These are phyloP conservation scores for Conomelus anceps DNA, from an alignment of 2,888 invertebrate genomes.

Conservation along the genomic window DNA sequence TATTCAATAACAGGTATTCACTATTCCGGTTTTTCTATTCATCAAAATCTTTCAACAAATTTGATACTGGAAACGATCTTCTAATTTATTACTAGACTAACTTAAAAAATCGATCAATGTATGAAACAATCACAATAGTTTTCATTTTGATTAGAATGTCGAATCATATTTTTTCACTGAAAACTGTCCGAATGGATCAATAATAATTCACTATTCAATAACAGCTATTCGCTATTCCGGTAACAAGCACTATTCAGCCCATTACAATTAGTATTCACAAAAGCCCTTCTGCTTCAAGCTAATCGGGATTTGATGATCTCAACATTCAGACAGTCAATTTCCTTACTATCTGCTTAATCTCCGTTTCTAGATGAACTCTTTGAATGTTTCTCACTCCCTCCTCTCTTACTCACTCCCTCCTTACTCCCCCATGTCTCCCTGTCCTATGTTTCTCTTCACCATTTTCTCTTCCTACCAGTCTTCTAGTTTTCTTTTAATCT, in stretches of 20 bases:
- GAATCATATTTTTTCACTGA: too few relatives aligned
- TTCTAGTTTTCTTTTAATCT: neutral
- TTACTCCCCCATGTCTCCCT: neutral
- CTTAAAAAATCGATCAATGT: too few relatives aligned
- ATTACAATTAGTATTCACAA: neutral
- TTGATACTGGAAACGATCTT: too few relatives aligned
- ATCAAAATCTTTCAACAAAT: too few relatives aligned
- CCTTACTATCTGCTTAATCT: neutral
- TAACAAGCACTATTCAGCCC: neutral
- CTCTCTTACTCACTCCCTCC: neutral
- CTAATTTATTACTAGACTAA: too few relatives aligned
- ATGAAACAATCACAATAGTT: too few relatives aligned
- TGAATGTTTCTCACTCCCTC: neutral
- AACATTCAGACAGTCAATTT: neutral
- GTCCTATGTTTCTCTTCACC: too few relatives aligned
- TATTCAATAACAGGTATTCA: too few relatives aligned
- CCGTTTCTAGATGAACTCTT: neutral
- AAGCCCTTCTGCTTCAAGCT: neutral
- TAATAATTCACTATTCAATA: neutral
- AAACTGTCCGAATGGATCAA: neutral
- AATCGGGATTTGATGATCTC: neutral
- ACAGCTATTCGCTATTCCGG: neutral
- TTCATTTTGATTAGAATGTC: too few relatives aligned
- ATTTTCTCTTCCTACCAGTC: neutral
- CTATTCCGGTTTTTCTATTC: too few relatives aligned